Base-by-base conservation (phyloP, 2,888 invertebrate genomes). In the Microdon myrmicae region DNA sequence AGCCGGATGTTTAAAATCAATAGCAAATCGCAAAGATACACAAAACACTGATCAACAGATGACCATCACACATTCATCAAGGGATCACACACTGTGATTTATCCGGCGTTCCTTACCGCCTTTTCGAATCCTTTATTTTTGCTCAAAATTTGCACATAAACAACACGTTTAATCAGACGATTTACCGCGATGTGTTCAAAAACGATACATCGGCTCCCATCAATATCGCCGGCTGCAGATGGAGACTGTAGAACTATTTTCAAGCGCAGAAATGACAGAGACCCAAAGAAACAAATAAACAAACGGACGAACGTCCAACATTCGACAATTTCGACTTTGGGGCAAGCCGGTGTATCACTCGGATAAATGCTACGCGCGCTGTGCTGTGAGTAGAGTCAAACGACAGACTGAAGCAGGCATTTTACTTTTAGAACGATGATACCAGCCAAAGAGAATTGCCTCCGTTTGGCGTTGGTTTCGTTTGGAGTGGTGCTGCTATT, bases 371-470 rank as follows among this genome's bases (percentile, higher is more conserved):
- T 64, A 58, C 58, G 51, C 58, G 58, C 64, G 58, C 51, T 51
- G 64, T 64, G 64, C 64, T 64, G 49, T 64, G 64, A 53, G 64
- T 64, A 74, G 78, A 74, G 79, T 74, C 78, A 74, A 75, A 75
- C 73, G 74, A 74, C 78, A 74, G 73, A 79, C 79, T 79, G 74
- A 77, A 71, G 73, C 74, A 75, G 74, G 76, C 76, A 73, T 73
- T 74, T 72, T 72, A 71, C 73, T 72, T 74, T 72, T 70, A 73
- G 73, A 74, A 73, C 72, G 73, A 73, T 72, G 72, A 73, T 74
- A 74, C 74, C 73, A 71, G 43, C 47, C 64, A 64, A 64, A 64
- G 64, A 64, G 64, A 64, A 64, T 58, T 64, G 64, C 64, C 64
- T 64, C 58, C 51, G 58, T 64, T 64, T 53, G 64, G 56, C 58